Evolutionary conservation across 2,797 vertebrate genomes (phyloP).

Genomic region (Hapalemur alaotrensis): DNA sequence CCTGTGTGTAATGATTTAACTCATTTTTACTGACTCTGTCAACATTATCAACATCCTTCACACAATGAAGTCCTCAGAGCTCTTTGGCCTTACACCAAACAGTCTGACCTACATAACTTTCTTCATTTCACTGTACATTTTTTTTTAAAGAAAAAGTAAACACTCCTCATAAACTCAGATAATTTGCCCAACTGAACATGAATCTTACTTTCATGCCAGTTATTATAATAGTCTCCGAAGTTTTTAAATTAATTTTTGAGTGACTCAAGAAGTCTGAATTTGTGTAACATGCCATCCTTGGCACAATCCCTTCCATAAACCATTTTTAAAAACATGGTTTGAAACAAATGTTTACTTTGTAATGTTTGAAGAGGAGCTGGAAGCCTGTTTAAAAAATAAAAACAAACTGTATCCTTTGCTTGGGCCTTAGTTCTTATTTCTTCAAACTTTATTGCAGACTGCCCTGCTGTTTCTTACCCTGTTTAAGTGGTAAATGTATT

Average conservation of each 20-base stretch:
- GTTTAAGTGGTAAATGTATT: neutral
- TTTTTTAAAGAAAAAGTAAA: neutral
- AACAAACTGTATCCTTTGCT: neutral
- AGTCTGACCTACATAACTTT: neutral
- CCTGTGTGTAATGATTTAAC: neutral
- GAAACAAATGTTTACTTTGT: slow-evolving; percentile 29
- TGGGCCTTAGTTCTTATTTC: neutral
- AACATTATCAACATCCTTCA: neutral
- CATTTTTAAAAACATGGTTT: slow-evolving; percentile 18
- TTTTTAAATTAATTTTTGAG: neutral
- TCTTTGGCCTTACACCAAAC: neutral
- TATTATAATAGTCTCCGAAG: neutral
- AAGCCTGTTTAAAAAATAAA: slow-evolving; percentile 25
- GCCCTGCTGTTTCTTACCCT: neutral
- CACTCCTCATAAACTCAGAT: neutral
- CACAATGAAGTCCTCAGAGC: neutral
- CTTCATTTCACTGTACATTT: neutral
- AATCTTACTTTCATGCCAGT: neutral
- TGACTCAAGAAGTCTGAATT: neutral
- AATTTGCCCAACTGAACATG: neutral
- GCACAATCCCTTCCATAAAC: neutral
- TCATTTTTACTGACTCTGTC: neutral
- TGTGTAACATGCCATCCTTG: neutral
- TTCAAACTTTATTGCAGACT: neutral
- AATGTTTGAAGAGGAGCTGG: neutral